phyloP scores from a whole-genome alignment of 2,113 vertebrate genomes.

The Thamnophis sirtalis region DNA sequence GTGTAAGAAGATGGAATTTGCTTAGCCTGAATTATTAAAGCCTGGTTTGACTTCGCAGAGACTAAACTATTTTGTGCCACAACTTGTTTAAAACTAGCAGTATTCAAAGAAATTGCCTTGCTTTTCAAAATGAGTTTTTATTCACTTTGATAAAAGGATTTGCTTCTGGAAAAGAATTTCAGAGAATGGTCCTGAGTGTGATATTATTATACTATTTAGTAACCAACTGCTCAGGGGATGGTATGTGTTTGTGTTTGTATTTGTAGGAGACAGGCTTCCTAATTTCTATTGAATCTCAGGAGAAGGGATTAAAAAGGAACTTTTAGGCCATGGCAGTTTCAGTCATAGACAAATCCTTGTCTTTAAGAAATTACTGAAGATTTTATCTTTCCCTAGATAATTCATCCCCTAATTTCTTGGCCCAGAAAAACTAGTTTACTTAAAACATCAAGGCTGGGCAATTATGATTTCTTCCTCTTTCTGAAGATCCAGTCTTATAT shows the following conservation, averaged over 20 bases:
- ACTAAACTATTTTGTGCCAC: constrained; percentile 10
- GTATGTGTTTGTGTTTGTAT: neutral
- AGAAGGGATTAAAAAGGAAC: neutral
- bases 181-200: neutral
- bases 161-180: neutral
- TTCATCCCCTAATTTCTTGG: neutral
- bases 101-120: neutral
- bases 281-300: neutral
- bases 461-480: neutral
- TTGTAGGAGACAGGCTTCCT: neutral
- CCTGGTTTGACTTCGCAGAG: constrained; percentile 24
- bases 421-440: neutral
- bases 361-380: neutral
- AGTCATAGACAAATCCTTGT: neutral
- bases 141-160: neutral
- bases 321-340: neutral
- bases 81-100: constrained; percentile 10
- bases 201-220: neutral
- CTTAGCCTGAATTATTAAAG: constrained; percentile 41
- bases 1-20: constrained; percentile 49
- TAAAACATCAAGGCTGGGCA: neutral
- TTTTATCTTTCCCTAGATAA: neutral
- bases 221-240: neutral
- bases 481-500: neutral
- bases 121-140: neutral